Evolutionary conservation across 2,113 vertebrate species (phyloP), one percentile per base, ranked within the genome.

Genomic region (Barbus barbus): DNA sequence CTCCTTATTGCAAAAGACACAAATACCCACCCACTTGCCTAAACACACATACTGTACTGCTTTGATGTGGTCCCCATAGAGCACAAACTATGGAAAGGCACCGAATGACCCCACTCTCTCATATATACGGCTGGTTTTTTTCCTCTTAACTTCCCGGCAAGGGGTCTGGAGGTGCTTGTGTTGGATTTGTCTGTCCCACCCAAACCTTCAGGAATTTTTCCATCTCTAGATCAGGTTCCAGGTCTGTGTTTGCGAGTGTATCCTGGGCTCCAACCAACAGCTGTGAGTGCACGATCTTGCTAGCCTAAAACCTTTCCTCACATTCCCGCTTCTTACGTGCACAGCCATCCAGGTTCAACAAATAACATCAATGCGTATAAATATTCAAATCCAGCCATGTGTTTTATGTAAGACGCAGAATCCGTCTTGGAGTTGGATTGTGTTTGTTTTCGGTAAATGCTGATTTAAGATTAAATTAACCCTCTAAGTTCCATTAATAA

Each of bases 111-210:
- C 72, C 65, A 71, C 28, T 46, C 72, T 44, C 56, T 33, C 77
- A 74, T 72, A 78, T 71, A 63, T 33, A 76, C 41, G 2, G 60
- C 53, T 36, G 31, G 79, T 85, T 82, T 44, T 80, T 76, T 84
- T 9, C 72, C 82, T 72, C 58, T 81, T 56, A 73, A 69, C 74
- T 85, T 87, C 79, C 84, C 24, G 12, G 71, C 75, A 86, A 86
- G 26, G 83, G 63, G 84, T 65, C 84, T 61, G 36, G 58, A 63
- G 74, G 22, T 89, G 87, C 61, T 90, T 88, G 79, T 88, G 79
- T 88, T 90, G 89, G 86, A 88, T 60, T 36, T 48, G 51, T 77
- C 38, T 13, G 44, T 79, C 60, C 60, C 58, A 80, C 51, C 51
- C 81, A 83, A 80, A 86, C 79, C 61, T 81, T 60, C 58, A 81